These are phyloP conservation scores for Lipotes vexillifer DNA, from an alignment of 2,113 vertebrate genomes.

Conservation along the genomic window DNA sequence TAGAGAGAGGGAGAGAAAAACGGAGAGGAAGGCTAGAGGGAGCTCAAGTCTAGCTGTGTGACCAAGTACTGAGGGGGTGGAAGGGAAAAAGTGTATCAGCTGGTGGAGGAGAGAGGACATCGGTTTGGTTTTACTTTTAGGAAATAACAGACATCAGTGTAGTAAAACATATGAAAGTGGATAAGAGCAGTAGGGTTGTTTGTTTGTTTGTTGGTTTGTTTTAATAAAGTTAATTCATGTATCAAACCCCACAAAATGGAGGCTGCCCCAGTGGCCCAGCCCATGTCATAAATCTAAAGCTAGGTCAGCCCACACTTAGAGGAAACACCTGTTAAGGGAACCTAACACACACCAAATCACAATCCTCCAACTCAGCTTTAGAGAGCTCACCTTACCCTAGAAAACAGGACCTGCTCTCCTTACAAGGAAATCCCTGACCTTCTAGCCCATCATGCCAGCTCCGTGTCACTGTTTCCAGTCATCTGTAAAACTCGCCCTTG, in stretches of 20 bases:
- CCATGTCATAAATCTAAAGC: background rate
- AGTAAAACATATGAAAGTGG: background rate
- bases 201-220: background rate
- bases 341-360: background rate
- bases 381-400: background rate
- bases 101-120: background rate
- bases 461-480: background rate
- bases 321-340: background rate
- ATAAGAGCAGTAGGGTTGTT: background rate
- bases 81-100: background rate
- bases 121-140: background rate
- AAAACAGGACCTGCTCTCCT: background rate
- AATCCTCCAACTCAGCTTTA: background rate
- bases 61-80: background rate
- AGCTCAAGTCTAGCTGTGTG: background rate
- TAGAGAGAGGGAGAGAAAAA: background rate
- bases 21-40: background rate
- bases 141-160: background rate
- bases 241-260: background rate
- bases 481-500: background rate
- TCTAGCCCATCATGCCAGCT: background rate
- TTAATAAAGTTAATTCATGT: background rate
- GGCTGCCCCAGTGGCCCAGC: background rate
- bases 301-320: background rate
- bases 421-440: background rate